Base-by-base conservation (phyloP, 2,888 invertebrate species). In the Eucriotettix oculatus region DNA sequence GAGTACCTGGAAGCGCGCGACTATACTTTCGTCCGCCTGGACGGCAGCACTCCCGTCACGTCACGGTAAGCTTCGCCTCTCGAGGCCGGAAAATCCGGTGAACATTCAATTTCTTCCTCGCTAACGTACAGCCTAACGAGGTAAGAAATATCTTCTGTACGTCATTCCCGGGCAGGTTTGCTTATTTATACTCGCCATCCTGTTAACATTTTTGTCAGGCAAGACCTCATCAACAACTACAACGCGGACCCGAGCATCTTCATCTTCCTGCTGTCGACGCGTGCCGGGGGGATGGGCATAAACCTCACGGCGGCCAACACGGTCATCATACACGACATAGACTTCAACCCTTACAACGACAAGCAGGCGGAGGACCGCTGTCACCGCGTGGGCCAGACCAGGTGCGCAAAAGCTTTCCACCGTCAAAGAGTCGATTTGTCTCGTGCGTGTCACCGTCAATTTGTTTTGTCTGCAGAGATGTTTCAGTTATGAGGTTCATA, bases 311-410 rank as follows among this genome's bases (percentile, higher is more conserved):
- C 92, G 0, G 97, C 98, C 0, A 95, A 97, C 76, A 90, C 90
- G 12, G 97, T 97, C 66, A 87, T 95, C 68, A 87, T 98, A 65
- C 96, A 98, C 73, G 98, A 98, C 71, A 92, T 97, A 58, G 98
- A 98, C 77, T 96, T 94, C 73, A 98, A 98, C 77, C 97, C 97
- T 0, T 96, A 97, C 74, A 97, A 97, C 73, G 97, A 98, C 73
- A 96, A 95, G 73, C 95, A 96, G 75, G 97, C 97, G 0, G 96
- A 97, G 72, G 97, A 98, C 76, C 78, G 87, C 70, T 85, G 80
- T 68, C 83, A 83, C 67, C 71, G 83, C 60, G 75, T 83, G 11
- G 83, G 83, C n/a, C 83, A 83, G 69, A 78, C 72, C 54, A 77
- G 73, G 80, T 80, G 65, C 52, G 59, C 55, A 14, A 2, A 14